Evolutionary conservation across 2,113 vertebrate genomes (phyloP), one percentile per base, ranked within the genome.

Genomic region (Scolopax mira): DNA sequence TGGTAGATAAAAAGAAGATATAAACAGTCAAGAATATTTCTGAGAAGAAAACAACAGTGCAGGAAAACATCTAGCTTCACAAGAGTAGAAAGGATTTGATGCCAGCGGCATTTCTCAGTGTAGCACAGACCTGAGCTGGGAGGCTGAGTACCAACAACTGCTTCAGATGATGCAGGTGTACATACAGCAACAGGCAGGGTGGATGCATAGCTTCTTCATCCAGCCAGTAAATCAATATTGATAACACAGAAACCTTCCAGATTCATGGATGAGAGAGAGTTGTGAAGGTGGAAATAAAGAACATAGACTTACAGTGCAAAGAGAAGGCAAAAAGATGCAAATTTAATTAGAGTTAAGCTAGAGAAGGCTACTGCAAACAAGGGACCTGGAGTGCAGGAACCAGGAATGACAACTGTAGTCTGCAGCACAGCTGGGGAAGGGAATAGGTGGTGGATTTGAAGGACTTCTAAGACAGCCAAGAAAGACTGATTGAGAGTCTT

Each of bases 111-210:
- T 58, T 49, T 5, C 9, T 31, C 31, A 49, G 31, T 3, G 23
- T 35, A 21, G 28, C 0, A 0, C 46, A 82, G 74, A 42, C 52
- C 66, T 41, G 57, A 49, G 11, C 48, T 42, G 41, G 9, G 10
- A 54, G 31, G 42, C 33, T 78, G 65, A 81, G 51, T 23, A 8
- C 7, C 21, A 19, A 23, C 22, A 66, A 27, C 28, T 7, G 25
- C 23, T 85, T 71, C 46, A 62, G 41, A 9, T 35, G 44, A 13
- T 69, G 28, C 4, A 64, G 52, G 35, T 42, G 46, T 54, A 33
- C 18, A 23, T 6, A 15, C 13, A 74, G 66, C 4, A 12, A 49
- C 28, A 66, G 54, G 54, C 8, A 88, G 24, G 55, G 80, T 84
- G 64, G 58, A 73, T 39, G 35, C 44, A 67, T n/a, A 46, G 9